Percentiles rank a stretch among this genome's conserved stretches.
phyloP scores from a whole-genome alignment of 2,888 invertebrate species.

The Polyommatus iphigenia region DNA sequence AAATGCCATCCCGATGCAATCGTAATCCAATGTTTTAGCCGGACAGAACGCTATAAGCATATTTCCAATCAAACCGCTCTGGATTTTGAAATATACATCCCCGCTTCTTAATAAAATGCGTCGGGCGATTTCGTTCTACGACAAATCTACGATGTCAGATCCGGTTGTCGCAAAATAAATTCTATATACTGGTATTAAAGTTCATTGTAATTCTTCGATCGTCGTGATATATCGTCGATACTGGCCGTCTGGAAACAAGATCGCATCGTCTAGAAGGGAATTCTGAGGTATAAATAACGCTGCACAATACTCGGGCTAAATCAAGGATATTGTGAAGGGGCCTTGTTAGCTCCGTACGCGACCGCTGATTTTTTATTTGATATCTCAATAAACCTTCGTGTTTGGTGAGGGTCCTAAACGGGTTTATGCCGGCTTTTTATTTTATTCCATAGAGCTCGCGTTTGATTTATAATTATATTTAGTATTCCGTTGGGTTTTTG shows the following conservation, averaged over 20 bases:
- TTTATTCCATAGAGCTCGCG: conserved; percentile 52
- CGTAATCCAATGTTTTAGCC: conserved; percentile 59
- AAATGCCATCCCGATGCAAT: conserved; percentile 54
- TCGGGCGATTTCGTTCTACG: conserved; percentile 57
- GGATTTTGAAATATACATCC: conserved; percentile 62
- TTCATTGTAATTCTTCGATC: background rate
- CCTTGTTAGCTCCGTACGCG: conserved; percentile 69
- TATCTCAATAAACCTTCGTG: conserved; percentile 74
- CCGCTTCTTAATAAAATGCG: conserved; percentile 74
- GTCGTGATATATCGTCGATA: conserved; percentile 41
- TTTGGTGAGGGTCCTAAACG: conserved; percentile 63
- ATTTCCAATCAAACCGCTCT: conserved; percentile 74
- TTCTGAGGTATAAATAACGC: conserved; percentile 73
- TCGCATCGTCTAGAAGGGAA: conserved; percentile 59
- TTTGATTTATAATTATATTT: conserved; percentile 75
- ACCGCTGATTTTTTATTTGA: conserved; percentile 79
- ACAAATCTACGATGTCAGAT: conserved; percentile 39
- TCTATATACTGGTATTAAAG: conserved; percentile 29
- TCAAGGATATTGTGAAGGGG: conserved; percentile 75
- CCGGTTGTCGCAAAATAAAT: conserved; percentile 35
- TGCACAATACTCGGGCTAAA: conserved; percentile 76
- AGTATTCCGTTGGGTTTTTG: conserved; percentile 58
- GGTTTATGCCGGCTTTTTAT: conserved; percentile 52
- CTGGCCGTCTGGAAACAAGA: conserved; percentile 50
- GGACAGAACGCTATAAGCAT: conserved; percentile 64